These are phyloP conservation scores for Hucho hucho DNA, from an alignment of 2,113 vertebrate species.

Conservation along the genomic window DNA sequence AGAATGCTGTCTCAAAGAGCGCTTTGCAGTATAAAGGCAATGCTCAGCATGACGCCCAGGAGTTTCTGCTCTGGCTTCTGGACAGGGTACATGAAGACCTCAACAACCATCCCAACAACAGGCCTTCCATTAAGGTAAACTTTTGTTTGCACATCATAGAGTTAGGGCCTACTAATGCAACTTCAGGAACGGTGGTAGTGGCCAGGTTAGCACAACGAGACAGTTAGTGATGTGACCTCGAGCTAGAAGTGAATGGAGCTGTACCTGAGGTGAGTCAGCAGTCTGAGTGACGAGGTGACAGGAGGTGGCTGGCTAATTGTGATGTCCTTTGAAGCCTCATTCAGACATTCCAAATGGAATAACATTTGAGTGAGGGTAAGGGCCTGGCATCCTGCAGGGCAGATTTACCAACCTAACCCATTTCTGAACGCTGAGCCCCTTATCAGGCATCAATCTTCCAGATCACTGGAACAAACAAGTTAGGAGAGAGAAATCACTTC, in stretches of 20 bases:
- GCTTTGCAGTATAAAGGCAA: conserved; percentile 94
- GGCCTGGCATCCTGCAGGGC: conserved; percentile 4
- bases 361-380: neutral
- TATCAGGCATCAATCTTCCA: conserved; percentile 23
- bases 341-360: conserved; percentile 22
- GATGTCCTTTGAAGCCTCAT: neutral
- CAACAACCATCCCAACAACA: conserved; percentile 79
- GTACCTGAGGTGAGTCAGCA: neutral
- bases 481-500: neutral
- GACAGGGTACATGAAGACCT: conserved; percentile 96
- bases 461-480: neutral
- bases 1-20: conserved; percentile 93
- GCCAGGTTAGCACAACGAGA: neutral
- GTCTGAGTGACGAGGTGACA: neutral
- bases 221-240: neutral
- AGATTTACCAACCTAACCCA: conserved; percentile 17
- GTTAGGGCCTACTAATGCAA: neutral
- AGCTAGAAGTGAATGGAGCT: neutral
- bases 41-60: conserved; percentile 95
- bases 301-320: neutral
- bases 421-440: neutral
- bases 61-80: conserved; percentile 96
- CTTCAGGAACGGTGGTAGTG: neutral
- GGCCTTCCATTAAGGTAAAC: conserved; percentile 83
- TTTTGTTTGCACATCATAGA: neutral